Evolutionary conservation across 2,113 vertebrate species (phyloP).

Genomic region (Mustelus asterias): DNA sequence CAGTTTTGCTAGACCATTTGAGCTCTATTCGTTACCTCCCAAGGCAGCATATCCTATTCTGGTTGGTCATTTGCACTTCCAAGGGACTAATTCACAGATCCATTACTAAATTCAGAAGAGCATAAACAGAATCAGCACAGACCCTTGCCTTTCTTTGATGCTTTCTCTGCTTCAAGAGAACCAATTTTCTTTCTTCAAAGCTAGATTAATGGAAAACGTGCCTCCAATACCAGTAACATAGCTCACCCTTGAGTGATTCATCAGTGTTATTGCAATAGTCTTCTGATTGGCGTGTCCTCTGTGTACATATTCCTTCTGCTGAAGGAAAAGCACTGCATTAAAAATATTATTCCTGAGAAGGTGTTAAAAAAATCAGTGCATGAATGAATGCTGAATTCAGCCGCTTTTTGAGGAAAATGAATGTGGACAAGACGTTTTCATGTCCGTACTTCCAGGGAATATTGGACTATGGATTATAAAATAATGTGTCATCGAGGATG

Average conservation of each 20-base stretch:
- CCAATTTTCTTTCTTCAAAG: neutral
- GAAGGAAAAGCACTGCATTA: neutral
- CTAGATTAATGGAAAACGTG: neutral
- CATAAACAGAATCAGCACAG: neutral
- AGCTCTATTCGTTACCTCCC: neutral
- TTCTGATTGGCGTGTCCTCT: neutral
- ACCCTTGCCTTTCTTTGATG: neutral
- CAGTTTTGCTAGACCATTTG: neutral
- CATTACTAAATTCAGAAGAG: neutral
- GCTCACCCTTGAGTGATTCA: neutral
- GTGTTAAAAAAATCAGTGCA: neutral
- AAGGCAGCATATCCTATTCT: neutral
- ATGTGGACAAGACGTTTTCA: neutral
- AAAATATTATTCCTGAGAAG: neutral
- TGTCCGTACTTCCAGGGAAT: neutral
- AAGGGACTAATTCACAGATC: neutral
- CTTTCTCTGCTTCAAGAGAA: neutral
- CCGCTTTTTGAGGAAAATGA: neutral
- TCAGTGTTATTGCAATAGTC: neutral
- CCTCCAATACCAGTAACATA: neutral
- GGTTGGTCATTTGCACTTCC: neutral
- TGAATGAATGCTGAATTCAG: neutral
- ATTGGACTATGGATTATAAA: neutral
- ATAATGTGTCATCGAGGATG: neutral
- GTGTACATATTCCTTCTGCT: neutral